phyloP scores from a whole-genome alignment of 1,140 invertebrate genomes.

The Drosophila burlai region DNA sequence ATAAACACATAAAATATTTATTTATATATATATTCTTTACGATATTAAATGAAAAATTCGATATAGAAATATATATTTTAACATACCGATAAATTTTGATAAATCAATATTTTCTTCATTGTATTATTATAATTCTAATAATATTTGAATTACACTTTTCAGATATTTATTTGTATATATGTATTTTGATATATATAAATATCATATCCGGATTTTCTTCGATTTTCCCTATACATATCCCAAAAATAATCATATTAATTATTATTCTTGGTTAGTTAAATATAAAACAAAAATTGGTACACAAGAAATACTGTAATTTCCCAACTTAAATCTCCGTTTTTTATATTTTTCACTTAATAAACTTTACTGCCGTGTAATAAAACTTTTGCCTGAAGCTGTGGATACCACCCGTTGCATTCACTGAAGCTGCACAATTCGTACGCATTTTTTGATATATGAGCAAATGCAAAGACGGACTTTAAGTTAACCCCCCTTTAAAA shows the following conservation, averaged over 20 bases:
- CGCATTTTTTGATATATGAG: slow-evolving; percentile 41
- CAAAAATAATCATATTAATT: neutral
- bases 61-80: too few species aligned
- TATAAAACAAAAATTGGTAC: too few species aligned
- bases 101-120: too few species aligned
- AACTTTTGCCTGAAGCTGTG: slow-evolving; percentile 8
- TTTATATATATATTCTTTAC: too few species aligned
- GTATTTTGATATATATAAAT: too few species aligned
- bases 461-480: slow-evolving; percentile 5
- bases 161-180: too few species aligned
- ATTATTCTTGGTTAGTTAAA: neutral
- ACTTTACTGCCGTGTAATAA: neutral
- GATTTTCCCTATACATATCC: neutral
- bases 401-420: slow-evolving; percentile 25
- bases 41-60: too few species aligned
- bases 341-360: neutral
- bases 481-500: neutral
- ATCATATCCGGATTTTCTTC: too few species aligned
- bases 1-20: too few species aligned
- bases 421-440: slow-evolving; percentile 10
- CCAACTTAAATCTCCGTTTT: neutral
- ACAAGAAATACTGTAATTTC: neutral
- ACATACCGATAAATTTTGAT: too few species aligned
- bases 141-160: too few species aligned
- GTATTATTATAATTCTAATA: too few species aligned